A percentile compares a stretch with the other conserved stretches of the same genome.
phyloP scores from a whole-genome alignment of 2,113 vertebrate genomes.

The Pseudolaguvia tuberculata region DNA sequence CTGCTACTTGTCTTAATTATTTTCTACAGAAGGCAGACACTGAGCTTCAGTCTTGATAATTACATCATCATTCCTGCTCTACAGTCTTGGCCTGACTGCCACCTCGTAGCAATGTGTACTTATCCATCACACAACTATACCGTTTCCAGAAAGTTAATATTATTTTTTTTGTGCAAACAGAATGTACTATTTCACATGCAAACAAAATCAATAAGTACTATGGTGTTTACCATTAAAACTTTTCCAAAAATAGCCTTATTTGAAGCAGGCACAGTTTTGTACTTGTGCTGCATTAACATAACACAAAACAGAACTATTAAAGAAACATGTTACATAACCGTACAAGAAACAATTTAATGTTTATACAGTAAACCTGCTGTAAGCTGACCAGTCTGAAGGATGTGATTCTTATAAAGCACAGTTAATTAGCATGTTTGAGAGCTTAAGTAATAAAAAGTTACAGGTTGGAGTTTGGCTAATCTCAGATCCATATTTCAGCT shows the following conservation, averaged over 20 bases:
- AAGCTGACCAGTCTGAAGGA: background rate
- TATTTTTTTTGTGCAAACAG: background rate
- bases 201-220: background rate
- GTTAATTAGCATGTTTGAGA: background rate
- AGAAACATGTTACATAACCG: background rate
- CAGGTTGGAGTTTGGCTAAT: background rate
- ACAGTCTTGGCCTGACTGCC: slow-evolving; percentile 8
- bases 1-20: background rate
- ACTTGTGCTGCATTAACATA: background rate
- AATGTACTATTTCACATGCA: background rate
- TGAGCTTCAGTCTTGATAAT: background rate
- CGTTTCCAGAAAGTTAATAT: background rate
- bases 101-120: background rate
- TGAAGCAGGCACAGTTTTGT: background rate
- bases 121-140: background rate
- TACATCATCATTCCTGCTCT: background rate
- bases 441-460: background rate
- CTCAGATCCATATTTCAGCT: background rate
- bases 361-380: background rate
- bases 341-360: background rate
- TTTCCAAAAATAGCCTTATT: background rate
- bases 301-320: background rate
- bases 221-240: background rate
- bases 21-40: background rate
- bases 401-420: background rate